These are phyloP conservation scores for Pseudochromis fuscus DNA, from an alignment of 2,797 vertebrate species.

Conservation along the genomic window DNA sequence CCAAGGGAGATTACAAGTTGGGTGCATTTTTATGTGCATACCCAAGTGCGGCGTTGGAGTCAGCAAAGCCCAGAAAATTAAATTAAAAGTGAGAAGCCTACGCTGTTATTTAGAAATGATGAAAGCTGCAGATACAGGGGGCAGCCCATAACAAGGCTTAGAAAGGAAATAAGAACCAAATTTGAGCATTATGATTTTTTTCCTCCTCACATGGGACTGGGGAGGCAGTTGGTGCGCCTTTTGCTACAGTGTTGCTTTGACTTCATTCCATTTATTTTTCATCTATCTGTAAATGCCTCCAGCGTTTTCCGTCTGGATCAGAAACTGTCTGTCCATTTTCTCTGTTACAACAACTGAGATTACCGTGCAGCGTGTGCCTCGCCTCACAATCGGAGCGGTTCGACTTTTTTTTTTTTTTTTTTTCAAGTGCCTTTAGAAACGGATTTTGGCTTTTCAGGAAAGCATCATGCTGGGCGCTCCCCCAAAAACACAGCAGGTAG, in stretches of 20 bases:
- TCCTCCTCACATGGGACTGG: constrained; percentile 22
- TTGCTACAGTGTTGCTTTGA: constrained; percentile 39
- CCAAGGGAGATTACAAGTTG: constrained; percentile 59
- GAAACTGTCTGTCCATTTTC: constrained; percentile 58
- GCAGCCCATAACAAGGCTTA: constrained; percentile 2
- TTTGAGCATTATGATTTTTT: constrained; percentile 28
- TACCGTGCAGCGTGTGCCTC: constrained; percentile 44
- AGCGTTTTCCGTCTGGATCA: constrained; percentile 56
- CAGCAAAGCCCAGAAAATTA: constrained; percentile 45
- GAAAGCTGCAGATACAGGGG: constrained; percentile 33
- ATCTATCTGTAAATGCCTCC: constrained; percentile 60
- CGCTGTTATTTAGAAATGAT: constrained; percentile 49
- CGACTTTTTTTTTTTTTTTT: no score
- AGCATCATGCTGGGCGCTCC: constrained; percentile 39
- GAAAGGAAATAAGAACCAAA: constrained; percentile 22
- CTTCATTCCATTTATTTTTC: constrained; percentile 65
- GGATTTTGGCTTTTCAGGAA: constrained; percentile 61
- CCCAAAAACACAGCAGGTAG: constrained; percentile 57
- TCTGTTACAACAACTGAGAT: constrained; percentile 58
- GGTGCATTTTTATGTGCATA: constrained; percentile 47
- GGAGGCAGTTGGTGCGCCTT: constrained; percentile 19
- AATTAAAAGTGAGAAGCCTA: constrained; percentile 42
- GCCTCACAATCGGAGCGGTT: constrained; percentile 53
- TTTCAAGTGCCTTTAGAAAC: constrained; percentile 50
- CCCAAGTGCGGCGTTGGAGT: constrained; percentile 30